Evolutionary conservation across 2,797 vertebrate species (phyloP), one percentile per base, ranked within the genome.

Genomic region (Lagodon rhomboides): DNA sequence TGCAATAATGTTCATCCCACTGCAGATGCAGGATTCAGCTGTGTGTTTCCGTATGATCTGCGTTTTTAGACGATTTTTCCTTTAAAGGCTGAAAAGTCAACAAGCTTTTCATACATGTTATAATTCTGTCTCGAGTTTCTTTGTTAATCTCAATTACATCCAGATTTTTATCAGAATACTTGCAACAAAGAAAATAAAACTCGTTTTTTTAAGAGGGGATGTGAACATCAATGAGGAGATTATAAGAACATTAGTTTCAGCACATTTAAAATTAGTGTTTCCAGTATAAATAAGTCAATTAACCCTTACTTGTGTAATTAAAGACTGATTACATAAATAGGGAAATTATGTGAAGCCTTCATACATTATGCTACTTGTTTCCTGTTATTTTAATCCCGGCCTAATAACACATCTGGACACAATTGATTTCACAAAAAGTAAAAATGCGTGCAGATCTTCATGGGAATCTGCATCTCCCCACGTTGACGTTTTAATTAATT

Each of bases 401-500:
- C 46, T 64, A 51, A 77, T 64, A 69, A 80, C 74, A 85, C 86
- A 92, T 91, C 82, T 90, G 83, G 79, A 82, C 83, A 67, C 68
- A 68, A 76, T 60, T 75, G 77, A 84, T 79, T 58, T 56, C 46
- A 34, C 56, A 4, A 43, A 43, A 79, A 86, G 77, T 68, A 62
- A 77, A 77, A 82, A 83, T 1, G 3, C 0, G 5, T 47, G 51
- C 53, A 5, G 59, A 59, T 70, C 68, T 82, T 85, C 44, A 72
- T 77, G 87, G 77, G 66, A 84, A 77, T 79, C 67, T 69, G 70
- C 61, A 43, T 80, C 77, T 74, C 30, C 46, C 60, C 27, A 18
- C 20, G 3, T 18, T 34, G 64, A 64, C 71, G 43, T 79, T 82
- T 84, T 53, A 68, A 55, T 73, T 46, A n/a, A 51, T 84, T 82